These are phyloP conservation scores for Augochlora pura DNA, from an alignment of 1,140 invertebrate species.

Conservation along the genomic window DNA sequence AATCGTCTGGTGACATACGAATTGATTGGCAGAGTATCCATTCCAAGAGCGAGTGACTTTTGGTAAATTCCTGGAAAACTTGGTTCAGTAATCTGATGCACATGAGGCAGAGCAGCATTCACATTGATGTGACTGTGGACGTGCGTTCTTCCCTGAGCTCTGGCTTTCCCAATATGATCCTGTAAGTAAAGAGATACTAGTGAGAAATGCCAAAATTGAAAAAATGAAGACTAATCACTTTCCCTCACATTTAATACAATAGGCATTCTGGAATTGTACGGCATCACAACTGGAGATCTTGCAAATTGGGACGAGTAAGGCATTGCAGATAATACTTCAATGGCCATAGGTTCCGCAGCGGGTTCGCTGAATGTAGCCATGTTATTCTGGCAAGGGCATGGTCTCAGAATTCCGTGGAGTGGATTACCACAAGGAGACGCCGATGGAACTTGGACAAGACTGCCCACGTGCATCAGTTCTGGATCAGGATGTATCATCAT, in stretches of 20 bases:
- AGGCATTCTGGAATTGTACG: neutral
- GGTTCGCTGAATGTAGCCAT: neutral
- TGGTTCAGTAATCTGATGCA: neutral
- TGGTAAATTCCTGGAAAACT: neutral
- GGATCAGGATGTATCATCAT: neutral
- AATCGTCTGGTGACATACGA: neutral
- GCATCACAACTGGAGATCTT: neutral
- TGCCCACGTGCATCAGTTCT: neutral
- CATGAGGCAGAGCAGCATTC: neutral
- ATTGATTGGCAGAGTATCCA: neutral
- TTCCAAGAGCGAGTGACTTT: neutral
- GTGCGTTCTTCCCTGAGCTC: neutral
- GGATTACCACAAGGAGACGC: neutral
- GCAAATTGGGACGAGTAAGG: neutral
- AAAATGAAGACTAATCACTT: neutral
- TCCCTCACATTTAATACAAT: neutral
- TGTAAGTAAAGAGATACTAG: neutral
- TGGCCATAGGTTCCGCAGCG: neutral
- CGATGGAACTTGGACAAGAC: neutral
- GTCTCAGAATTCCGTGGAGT: neutral
- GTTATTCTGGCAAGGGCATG: conserved; percentile 2
- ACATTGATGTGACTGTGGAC: neutral
- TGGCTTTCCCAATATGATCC: neutral
- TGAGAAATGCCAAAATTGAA: neutral
- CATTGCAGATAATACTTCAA: neutral